These are phyloP conservation scores for Sebastes fasciatus DNA, from an alignment of 2,113 vertebrate species.

Conservation along the genomic window DNA sequence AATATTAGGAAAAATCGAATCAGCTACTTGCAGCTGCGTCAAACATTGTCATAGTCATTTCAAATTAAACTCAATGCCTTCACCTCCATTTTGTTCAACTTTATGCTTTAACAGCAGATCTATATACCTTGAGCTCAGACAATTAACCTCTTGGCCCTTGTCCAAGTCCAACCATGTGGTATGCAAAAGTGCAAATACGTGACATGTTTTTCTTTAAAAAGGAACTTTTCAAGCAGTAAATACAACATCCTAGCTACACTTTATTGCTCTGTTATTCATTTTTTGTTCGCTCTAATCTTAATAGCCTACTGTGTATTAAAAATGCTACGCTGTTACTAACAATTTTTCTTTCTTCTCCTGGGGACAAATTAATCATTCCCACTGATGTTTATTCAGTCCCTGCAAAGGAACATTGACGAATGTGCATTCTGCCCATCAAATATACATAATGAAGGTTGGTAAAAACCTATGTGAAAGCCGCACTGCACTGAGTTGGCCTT, in stretches of 20 bases:
- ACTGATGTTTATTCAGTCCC: slow-evolving; percentile 29
- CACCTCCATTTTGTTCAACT: no score
- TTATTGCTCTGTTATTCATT: neutral
- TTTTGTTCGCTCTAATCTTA: neutral
- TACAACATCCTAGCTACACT: neutral
- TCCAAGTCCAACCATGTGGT: neutral
- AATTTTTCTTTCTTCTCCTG: neutral
- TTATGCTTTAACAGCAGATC: no score
- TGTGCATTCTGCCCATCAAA: slow-evolving; percentile 34
- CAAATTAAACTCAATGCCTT: neutral
- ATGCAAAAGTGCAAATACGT: neutral
- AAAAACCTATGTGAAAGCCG: slow-evolving; percentile 23
- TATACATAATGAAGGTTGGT: slow-evolving; percentile 29
- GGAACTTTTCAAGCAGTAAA: neutral
- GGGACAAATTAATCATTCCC: slow-evolving; percentile 18
- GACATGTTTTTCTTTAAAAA: neutral
- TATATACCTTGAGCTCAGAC: neutral
- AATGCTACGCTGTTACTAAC: neutral
- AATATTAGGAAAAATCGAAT: neutral
- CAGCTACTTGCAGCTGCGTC: neutral
- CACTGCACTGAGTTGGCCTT: neutral
- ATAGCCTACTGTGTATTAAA: neutral
- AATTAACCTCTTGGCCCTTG: neutral
- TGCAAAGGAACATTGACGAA: slow-evolving; percentile 22
- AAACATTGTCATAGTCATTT: neutral